Evolutionary conservation across 2,888 invertebrate species (phyloP).

Genomic region (Cephus runcator): DNA sequence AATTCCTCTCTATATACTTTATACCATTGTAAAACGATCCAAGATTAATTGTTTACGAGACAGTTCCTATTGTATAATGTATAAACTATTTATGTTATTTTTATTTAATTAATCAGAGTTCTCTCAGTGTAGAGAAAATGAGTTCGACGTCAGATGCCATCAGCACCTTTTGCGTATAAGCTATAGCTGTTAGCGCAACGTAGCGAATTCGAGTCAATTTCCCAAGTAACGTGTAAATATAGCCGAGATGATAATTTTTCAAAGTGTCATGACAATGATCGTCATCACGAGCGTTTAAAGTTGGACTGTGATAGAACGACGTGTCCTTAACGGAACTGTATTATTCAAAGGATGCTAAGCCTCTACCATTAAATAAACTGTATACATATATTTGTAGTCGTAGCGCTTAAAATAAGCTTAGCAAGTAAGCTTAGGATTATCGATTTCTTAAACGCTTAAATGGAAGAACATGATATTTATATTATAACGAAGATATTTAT

Average conservation of each 20-base stretch:
- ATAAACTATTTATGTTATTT: neutral
- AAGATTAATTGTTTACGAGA: neutral
- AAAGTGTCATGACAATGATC: neutral
- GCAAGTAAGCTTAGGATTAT: neutral
- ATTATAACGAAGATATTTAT: neutral
- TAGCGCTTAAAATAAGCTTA: neutral
- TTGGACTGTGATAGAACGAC: constrained; percentile 39
- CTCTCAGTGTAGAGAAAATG: neutral
- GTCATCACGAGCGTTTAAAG: constrained; percentile 15
- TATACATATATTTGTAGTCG: neutral
- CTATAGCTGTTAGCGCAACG: neutral
- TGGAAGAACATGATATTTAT: neutral
- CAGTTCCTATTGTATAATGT: neutral
- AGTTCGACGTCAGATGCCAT: neutral
- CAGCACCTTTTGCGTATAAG: neutral
- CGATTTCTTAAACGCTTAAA: constrained; percentile 7
- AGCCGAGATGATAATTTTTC: neutral
- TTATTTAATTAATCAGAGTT: neutral
- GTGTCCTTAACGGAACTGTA: constrained; percentile 27
- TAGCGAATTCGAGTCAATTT: constrained; percentile 11
- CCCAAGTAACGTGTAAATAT: constrained; percentile 13
- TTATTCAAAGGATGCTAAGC: constrained; percentile 7
- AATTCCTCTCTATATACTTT: neutral
- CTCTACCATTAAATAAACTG: constrained; percentile 4
- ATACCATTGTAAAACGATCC: neutral